Percentiles rank a stretch among this genome's conserved stretches.
phyloP scores from a whole-genome alignment of 2,888 invertebrate species.

The Colletes collaris region DNA sequence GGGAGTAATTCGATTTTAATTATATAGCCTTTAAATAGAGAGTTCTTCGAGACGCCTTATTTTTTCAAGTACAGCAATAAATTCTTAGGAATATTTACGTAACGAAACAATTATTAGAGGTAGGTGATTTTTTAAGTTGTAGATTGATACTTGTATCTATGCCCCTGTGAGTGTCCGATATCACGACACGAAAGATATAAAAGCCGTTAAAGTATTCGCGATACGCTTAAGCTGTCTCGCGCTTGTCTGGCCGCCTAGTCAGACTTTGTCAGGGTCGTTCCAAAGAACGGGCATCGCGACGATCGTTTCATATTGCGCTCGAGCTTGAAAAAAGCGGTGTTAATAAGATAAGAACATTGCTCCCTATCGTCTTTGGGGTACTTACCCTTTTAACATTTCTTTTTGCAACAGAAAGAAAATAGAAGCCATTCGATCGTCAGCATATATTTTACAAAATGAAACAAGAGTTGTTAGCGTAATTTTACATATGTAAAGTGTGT shows the following conservation, averaged over 20 bases:
- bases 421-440: background rate
- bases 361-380: background rate
- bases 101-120: too few species aligned
- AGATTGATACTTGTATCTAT: too few species aligned
- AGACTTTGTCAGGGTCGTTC: conserved; percentile 59
- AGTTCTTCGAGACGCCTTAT: too few species aligned
- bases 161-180: too few species aligned
- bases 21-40: too few species aligned
- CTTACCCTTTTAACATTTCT: conserved; percentile 3
- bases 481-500: too few species aligned
- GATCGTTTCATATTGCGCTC: conserved; percentile 45
- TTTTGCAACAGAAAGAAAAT: background rate
- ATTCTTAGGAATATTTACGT: too few species aligned
- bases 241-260: conserved; percentile 46
- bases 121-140: too few species aligned
- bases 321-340: conserved; percentile 28
- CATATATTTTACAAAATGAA: too few species aligned
- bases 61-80: too few species aligned
- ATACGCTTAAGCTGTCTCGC: conserved; percentile 45
- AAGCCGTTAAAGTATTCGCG: conserved; percentile 9
- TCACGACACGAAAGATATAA: background rate
- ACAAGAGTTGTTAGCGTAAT: too few species aligned
- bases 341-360: conserved; percentile 44
- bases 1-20: too few species aligned
- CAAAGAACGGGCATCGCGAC: conserved; percentile 55